phyloP scores from a whole-genome alignment of 2,797 vertebrate species.

The Pangasius sanitwongsei region DNA sequence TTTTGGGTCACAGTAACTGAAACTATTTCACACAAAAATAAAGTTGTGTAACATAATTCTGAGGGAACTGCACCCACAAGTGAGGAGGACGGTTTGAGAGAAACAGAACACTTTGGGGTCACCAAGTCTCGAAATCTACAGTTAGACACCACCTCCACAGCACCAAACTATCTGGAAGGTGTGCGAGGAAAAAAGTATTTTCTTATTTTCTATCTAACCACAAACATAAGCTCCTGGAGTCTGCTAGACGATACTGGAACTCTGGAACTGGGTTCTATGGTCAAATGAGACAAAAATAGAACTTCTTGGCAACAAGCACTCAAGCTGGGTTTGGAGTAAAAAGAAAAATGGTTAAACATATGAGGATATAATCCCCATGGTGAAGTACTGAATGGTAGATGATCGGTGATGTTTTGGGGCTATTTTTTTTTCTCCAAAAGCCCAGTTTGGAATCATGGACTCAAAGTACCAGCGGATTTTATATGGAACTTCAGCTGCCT shows the following conservation, averaged over 20 bases:
- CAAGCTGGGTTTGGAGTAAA: background rate
- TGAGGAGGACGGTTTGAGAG: background rate
- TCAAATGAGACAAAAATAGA: background rate
- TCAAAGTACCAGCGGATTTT: background rate
- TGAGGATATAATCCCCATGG: background rate
- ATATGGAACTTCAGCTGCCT: background rate
- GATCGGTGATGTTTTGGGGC: background rate
- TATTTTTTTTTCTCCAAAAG: background rate
- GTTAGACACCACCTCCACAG: background rate
- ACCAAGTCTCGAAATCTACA: background rate
- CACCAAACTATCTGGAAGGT: background rate
- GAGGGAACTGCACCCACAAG: constrained; percentile 11
- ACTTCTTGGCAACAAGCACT: background rate
- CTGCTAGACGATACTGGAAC: background rate
- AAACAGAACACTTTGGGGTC: background rate
- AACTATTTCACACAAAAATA: background rate
- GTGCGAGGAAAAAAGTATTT: background rate
- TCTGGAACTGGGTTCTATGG: background rate
- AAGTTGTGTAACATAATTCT: background rate
- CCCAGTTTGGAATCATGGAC: background rate
- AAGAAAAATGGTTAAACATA: background rate
- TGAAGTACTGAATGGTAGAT: background rate
- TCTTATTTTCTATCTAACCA: background rate
- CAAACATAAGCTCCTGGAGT: background rate
- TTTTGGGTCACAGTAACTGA: background rate